These are phyloP conservation scores for Molossus molossus DNA, from an alignment of 2,797 vertebrate species.

Conservation along the genomic window DNA sequence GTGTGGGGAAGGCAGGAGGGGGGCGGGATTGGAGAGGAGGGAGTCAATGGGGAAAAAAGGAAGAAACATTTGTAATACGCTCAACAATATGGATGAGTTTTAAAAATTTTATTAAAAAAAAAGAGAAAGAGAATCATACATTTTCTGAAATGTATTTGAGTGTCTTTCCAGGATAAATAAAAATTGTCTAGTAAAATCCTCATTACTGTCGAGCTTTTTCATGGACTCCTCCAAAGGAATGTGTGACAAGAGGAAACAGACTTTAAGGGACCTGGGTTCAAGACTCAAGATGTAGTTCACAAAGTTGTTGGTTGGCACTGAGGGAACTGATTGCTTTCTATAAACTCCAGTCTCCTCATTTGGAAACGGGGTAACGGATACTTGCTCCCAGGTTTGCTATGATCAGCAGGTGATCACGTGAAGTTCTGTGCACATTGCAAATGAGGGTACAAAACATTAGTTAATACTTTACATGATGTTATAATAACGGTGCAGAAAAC, in stretches of 20 bases:
- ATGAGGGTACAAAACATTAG: background rate
- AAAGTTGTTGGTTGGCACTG: background rate
- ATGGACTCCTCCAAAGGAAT: background rate
- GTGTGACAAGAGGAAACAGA: background rate
- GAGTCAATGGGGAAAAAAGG: too few relatives aligned
- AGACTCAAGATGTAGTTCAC: background rate
- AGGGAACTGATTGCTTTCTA: background rate
- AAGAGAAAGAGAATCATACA: constrained; percentile 32
- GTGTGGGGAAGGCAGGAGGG: too few relatives aligned
- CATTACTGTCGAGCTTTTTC: background rate
- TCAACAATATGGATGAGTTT: too few relatives aligned
- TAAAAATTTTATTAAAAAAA: too few relatives aligned
- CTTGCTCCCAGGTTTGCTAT: background rate
- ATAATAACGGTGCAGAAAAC: background rate
- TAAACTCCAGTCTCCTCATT: background rate
- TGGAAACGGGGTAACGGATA: background rate
- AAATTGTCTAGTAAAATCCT: constrained; percentile 4
- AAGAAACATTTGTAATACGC: too few relatives aligned
- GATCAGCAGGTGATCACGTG: background rate
- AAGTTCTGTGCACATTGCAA: background rate
- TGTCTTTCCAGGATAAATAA: constrained; percentile 51
- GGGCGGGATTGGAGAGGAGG: too few relatives aligned
- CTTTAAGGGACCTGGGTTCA: background rate
- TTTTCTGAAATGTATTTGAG: constrained; percentile 22
- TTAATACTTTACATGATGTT: background rate